A percentile compares a stretch with the other conserved stretches of the same genome.
Evolutionary conservation across 2,888 invertebrate genomes (phyloP).

Genomic region (Elgonia sp.): DNA sequence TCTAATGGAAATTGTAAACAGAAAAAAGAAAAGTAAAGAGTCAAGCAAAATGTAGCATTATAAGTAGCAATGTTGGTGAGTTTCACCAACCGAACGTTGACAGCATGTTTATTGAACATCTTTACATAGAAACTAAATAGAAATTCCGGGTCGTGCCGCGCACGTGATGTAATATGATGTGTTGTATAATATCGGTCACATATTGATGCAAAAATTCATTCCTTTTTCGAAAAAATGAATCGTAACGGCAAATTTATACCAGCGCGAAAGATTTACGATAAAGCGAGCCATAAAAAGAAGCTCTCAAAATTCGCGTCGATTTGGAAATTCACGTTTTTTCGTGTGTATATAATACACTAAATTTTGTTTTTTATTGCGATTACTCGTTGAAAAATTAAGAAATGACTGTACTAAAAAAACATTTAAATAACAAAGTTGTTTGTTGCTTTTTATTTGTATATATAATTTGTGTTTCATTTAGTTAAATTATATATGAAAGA

Average conservation of each 20-base stretch:
- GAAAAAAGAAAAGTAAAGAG: conserved; percentile 2
- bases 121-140: conserved; percentile 71
- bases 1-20: neutral
- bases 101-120: conserved; percentile 68
- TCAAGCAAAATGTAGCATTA: conserved; percentile 22
- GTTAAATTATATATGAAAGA: neutral
- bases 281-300: too few species aligned
- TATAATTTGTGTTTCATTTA: neutral
- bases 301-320: too few species aligned
- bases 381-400: too few species aligned
- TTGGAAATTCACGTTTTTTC: too few species aligned
- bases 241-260: too few species aligned
- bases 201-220: conserved; percentile 47
- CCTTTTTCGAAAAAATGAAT: neutral
- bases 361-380: too few species aligned
- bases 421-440: neutral
- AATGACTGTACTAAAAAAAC: too few species aligned
- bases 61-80: conserved; percentile 18
- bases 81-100: conserved; percentile 67
- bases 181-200: conserved; percentile 53
- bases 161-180: conserved; percentile 51
- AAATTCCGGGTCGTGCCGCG: conserved; percentile 54
- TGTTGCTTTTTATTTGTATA: too few species aligned
- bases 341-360: too few species aligned
- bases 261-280: too few species aligned